Base-by-base conservation (phyloP, 2,888 invertebrate species). In the Meta bourneti region DNA sequence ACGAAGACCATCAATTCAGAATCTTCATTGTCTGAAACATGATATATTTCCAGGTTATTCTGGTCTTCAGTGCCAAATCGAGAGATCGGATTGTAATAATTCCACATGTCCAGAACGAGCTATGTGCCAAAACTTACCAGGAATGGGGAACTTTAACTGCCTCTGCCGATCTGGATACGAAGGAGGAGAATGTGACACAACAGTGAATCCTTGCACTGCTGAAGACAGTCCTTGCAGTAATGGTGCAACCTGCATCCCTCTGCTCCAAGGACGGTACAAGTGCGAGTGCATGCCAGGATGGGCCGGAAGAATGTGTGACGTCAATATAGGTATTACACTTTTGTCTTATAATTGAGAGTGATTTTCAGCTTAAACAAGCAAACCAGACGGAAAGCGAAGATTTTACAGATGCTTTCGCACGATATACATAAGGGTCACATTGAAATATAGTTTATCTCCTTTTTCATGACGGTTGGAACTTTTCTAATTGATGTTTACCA, bases 261-360 rank as follows among this genome's bases (percentile, higher is more conserved):
- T 98, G 89, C 98, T 98, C 95, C 94, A 94, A 96, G 98, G 98
- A 13, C 96, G 98, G 93, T 99, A 97, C 95, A 97, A 97, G 95
- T 99, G 99, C 95, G 98, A 98, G 95, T 99, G 99, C 95, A 95
- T 98, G 86, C 97, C 98, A 19, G 99, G 99, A 75, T 99, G 99
- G 99, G 98, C 98, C 95, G 99, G 99, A 92, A 97, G 98, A 94
- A 97, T 97, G 93, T 99, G 99, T 95, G 98, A 98, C 94, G 96
- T 96, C 19, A 98, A 98, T 94, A 97, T 94, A 51, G 94, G 93
- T 93, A 34, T 51, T 72, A 9, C 11, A 71, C 0, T 34, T 34
- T 34, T 2, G 4, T 34, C n/a, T n/a, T 61, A 13, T 61, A 61
- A 69, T 69, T 69, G 1, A 1, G 69, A 16, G 0, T 69, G 11